Percentiles rank a stretch among this genome's conserved stretches.
Conservation (phyloP, 2,797 vertebrate species). For the Clarias fuscus region DNA sequence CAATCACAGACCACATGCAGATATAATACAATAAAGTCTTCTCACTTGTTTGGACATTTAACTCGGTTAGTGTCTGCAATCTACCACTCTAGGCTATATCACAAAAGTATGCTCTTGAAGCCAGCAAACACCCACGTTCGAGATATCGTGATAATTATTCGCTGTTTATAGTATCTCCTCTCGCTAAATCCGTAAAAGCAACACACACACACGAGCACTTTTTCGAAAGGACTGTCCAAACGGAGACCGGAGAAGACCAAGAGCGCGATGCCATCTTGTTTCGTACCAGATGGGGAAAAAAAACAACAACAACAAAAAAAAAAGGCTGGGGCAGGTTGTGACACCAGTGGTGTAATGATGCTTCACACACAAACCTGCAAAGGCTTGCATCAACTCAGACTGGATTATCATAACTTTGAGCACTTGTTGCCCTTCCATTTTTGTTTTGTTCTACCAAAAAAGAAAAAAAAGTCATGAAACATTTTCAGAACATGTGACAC, state of each 20-base stretch:
- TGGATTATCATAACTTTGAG: neutral
- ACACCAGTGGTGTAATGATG: constrained; percentile 19
- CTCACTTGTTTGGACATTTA: constrained; percentile 70
- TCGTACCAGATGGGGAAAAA: constrained; percentile 35
- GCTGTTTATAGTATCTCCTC: constrained; percentile 70
- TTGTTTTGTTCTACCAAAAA: neutral
- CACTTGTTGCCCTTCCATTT: neutral
- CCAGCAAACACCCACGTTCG: constrained; percentile 75
- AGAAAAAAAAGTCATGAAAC: neutral
- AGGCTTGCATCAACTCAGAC: neutral
- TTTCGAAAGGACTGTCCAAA: constrained; percentile 72
- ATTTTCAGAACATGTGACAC: neutral
- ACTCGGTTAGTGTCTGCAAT: constrained; percentile 79
- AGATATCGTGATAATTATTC: constrained; percentile 73
- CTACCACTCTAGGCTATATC: constrained; percentile 84
- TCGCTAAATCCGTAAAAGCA: constrained; percentile 62
- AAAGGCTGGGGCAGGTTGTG: constrained; percentile 34
- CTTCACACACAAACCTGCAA: constrained; percentile 3
- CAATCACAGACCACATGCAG: constrained; percentile 85
- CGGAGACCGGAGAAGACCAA: constrained; percentile 65
- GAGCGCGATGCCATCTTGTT: constrained; percentile 55
- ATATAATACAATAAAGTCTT: constrained; percentile 84
- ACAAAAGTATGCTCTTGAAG: constrained; percentile 79
- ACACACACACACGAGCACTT: constrained; percentile 67
- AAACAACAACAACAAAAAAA: neutral